Evolutionary conservation across 2,888 invertebrate genomes (phyloP).

Genomic region (Rotaria magnacalcarata): DNA sequence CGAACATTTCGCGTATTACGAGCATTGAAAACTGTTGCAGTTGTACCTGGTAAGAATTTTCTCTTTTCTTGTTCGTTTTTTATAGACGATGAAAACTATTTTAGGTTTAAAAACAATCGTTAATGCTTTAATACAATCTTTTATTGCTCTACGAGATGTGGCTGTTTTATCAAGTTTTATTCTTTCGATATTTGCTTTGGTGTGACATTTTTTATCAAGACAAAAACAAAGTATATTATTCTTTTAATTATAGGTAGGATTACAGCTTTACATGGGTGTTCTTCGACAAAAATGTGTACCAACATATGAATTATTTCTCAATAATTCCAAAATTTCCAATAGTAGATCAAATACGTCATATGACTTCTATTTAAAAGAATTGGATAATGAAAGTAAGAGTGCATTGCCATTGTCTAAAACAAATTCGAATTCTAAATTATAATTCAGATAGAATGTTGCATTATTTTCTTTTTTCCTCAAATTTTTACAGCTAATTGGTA

Average conservation of each 20-base stretch:
- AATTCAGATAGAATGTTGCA: too few relatives aligned
- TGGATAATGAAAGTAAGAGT: neutral
- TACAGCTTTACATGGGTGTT: neutral
- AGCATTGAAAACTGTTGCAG: conserved; percentile 98
- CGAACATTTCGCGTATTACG: conserved; percentile 97
- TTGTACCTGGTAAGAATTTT: conserved; percentile 82
- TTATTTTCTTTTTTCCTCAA: too few relatives aligned
- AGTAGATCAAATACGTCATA: neutral
- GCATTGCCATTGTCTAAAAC: too few relatives aligned
- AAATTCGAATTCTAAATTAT: too few relatives aligned
- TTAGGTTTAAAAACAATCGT: conserved; percentile 97
- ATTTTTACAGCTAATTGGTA: conserved; percentile 40
- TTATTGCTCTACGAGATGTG: conserved; percentile 97
- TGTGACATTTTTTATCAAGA: conserved; percentile 56
- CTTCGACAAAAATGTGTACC: conserved; percentile 44
- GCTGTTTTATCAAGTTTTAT: conserved; percentile 98
- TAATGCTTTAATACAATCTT: conserved; percentile 97
- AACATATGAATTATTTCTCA: neutral
- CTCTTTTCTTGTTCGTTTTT: neutral
- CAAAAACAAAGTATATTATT: neutral
- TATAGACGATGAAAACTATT: conserved; percentile 29
- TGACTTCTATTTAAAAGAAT: neutral
- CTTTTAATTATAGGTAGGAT: conserved; percentile 63
- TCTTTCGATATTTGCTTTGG: conserved; percentile 92
- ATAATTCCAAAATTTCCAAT: neutral